phyloP scores from a whole-genome alignment of 2,113 vertebrate species.

The Perognathus longimembris region DNA sequence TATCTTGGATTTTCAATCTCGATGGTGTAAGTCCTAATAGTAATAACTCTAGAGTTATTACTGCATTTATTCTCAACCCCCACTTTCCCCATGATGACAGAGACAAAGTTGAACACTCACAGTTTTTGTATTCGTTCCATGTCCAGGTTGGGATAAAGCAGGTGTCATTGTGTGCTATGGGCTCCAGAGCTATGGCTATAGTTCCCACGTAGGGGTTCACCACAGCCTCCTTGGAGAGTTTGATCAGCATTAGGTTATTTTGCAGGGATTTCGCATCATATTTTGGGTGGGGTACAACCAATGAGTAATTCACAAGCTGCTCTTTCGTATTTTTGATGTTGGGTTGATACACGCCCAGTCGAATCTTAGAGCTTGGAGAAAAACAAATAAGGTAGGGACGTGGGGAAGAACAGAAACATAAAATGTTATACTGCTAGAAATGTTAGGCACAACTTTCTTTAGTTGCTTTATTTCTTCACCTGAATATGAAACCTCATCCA shows the following conservation, averaged over 20 bases:
- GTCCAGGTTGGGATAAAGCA: constrained; percentile 79
- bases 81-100: too few relatives aligned
- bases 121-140: constrained; percentile 62
- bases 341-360: constrained; percentile 69
- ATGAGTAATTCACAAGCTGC: constrained; percentile 37
- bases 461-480: not conserved
- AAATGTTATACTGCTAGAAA: not conserved
- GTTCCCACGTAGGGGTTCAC: constrained; percentile 68
- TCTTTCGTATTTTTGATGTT: constrained; percentile 46
- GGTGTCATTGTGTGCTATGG: not conserved
- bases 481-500: not conserved
- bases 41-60: not conserved
- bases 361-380: constrained; percentile 52
- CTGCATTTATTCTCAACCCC: too few relatives aligned
- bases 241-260: constrained; percentile 92
- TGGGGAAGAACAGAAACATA: not conserved
- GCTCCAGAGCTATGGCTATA: constrained; percentile 67
- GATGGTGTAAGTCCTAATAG: not conserved
- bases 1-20: not conserved
- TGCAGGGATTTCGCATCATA: constrained; percentile 82
- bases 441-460: not conserved
- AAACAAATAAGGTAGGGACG: not conserved
- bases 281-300: constrained; percentile 66
- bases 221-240: constrained; percentile 83
- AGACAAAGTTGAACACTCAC: constrained; percentile 56